phyloP scores from a whole-genome alignment of 2,797 vertebrate genomes.

The Decapterus maruadsi region DNA sequence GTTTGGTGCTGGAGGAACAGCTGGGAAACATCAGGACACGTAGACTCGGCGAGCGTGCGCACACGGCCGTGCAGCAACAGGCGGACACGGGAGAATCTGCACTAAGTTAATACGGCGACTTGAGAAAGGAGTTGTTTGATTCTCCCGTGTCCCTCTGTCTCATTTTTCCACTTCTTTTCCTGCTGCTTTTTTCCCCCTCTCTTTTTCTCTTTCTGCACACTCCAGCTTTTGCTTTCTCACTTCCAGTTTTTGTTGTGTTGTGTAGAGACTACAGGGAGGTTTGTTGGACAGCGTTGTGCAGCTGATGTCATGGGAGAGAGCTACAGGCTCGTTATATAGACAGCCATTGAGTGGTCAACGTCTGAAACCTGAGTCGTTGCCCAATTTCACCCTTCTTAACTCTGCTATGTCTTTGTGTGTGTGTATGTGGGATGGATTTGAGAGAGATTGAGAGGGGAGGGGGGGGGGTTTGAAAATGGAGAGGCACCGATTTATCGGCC shows the following conservation, averaged over 20 bases:
- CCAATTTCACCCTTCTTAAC: slow-evolving; percentile 81
- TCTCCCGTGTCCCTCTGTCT: slow-evolving; percentile 40
- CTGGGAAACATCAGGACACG: slow-evolving; percentile 88
- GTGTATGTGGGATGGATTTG: background rate
- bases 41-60: slow-evolving; percentile 61
- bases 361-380: slow-evolving; percentile 74
- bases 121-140: slow-evolving; percentile 40
- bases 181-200: background rate
- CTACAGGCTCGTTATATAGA: slow-evolving; percentile 59
- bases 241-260: slow-evolving; percentile 41
- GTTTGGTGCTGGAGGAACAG: slow-evolving; percentile 87
- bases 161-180: slow-evolving; percentile 48
- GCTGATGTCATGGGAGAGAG: slow-evolving; percentile 84
- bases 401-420: slow-evolving; percentile 57
- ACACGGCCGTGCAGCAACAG: slow-evolving; percentile 57
- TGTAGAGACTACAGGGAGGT: slow-evolving; percentile 42
- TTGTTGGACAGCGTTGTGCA: slow-evolving; percentile 69
- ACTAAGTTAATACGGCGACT: slow-evolving; percentile 56
- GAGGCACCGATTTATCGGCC: slow-evolving; percentile 63
- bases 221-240: slow-evolving; percentile 24
- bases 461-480: slow-evolving; percentile 34
- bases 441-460: background rate
- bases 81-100: slow-evolving; percentile 65
- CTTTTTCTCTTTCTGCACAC: background rate
- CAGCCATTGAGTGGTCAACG: slow-evolving; percentile 68